Conservation (phyloP, 2,113 vertebrate genomes). For the Gnathonemus echidnorhynchus region DNA sequence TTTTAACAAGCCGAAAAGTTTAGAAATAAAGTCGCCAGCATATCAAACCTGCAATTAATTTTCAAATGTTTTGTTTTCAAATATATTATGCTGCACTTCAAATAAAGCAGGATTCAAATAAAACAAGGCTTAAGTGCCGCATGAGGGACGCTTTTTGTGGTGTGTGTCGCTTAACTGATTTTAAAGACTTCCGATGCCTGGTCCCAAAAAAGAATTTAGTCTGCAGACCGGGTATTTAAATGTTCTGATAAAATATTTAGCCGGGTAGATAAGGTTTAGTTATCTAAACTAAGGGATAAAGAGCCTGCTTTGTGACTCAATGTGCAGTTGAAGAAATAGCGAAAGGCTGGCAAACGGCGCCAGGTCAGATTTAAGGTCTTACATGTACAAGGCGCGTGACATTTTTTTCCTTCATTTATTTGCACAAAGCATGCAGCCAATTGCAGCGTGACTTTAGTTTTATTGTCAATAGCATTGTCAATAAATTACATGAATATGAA, state of each 20-base stretch:
- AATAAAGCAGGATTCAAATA: not conserved
- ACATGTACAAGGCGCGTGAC: not conserved
- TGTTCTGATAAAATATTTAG: not conserved
- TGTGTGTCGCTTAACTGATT: not conserved
- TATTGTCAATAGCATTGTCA: not conserved
- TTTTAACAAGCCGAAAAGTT: not conserved
- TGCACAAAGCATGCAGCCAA: not conserved
- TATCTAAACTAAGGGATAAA: not conserved
- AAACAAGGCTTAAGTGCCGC: not conserved
- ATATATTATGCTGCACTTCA: not conserved
- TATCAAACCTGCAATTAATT: not conserved
- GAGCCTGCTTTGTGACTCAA: not conserved
- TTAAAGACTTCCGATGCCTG: not conserved
- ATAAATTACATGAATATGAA: not conserved
- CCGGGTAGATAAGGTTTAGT: not conserved
- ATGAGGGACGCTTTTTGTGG: not conserved
- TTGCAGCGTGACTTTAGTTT: not conserved
- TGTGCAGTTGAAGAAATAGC: not conserved
- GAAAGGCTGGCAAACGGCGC: not conserved
- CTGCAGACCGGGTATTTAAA: not conserved
- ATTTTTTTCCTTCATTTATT: not conserved
- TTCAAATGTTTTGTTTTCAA: not conserved
- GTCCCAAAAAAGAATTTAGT: not conserved
- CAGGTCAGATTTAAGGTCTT: not conserved
- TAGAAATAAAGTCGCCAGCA: not conserved